Conservation (phyloP, 1,140 invertebrate genomes). For the Brachionus rotundiformis region DNA sequence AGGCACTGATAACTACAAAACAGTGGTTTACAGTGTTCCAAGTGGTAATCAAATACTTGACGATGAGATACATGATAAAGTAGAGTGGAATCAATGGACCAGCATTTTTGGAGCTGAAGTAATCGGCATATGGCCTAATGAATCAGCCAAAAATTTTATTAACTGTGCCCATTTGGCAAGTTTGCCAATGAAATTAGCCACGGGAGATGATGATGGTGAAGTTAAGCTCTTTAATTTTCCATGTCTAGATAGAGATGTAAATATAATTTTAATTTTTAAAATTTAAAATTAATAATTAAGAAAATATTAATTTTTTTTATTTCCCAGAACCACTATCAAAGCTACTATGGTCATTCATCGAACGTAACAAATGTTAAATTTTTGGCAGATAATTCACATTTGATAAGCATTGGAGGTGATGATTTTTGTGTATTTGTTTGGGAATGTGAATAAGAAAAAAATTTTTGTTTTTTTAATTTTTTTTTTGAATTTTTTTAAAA, state of each 20-base stretch:
- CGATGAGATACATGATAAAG: conserved; percentile 57
- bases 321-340: conserved; percentile 58
- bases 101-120: conserved; percentile 63
- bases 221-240: conserved; percentile 64
- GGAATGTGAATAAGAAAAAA: conserved; percentile 55
- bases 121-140: conserved; percentile 63
- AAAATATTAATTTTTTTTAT: conserved; percentile 21
- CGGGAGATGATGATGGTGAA: conserved; percentile 63
- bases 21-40: conserved; percentile 60
- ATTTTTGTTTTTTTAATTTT: not conserved
- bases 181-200: conserved; percentile 60
- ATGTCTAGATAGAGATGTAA: conserved; percentile 61
- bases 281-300: not conserved
- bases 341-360: conserved; percentile 61
- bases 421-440: conserved; percentile 62
- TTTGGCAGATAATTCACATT: conserved; percentile 58
- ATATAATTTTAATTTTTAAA: conserved; percentile 53
- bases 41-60: conserved; percentile 54
- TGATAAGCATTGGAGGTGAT: conserved; percentile 62
- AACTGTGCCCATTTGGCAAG: conserved; percentile 62
- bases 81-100: conserved; percentile 63
- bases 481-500: not conserved
- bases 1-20: conserved; percentile 60
- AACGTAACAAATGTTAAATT: conserved; percentile 64
- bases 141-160: conserved; percentile 59